These are phyloP conservation scores for Cephus nigrinus DNA, from an alignment of 2,888 invertebrate genomes.

Conservation along the genomic window DNA sequence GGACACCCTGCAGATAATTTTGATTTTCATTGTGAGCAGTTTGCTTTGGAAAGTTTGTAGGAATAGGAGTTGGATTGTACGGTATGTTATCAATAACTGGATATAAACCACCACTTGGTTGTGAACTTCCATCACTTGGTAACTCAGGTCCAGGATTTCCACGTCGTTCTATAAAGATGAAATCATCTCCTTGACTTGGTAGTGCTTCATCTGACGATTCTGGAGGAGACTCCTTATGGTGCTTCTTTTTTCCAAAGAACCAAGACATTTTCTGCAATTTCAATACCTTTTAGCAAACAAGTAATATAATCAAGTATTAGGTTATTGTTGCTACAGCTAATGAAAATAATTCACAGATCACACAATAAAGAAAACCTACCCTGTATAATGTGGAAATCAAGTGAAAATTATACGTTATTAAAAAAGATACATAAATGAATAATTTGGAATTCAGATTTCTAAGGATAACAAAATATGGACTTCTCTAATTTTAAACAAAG, in stretches of 20 bases:
- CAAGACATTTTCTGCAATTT: conserved; percentile 56
- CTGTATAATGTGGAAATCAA: neutral
- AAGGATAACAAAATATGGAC: neutral
- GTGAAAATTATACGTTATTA: neutral
- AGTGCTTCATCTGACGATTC: conserved; percentile 47
- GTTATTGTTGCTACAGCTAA: neutral
- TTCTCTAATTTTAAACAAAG: neutral
- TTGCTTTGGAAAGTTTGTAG: conserved; percentile 33
- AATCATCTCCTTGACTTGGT: conserved; percentile 41
- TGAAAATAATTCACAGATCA: neutral
- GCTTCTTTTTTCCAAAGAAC: conserved; percentile 61
- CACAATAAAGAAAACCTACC: neutral
- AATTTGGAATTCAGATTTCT: neutral
- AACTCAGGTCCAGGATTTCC: conserved; percentile 19
- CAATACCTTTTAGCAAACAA: neutral
- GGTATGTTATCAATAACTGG: conserved; percentile 37
- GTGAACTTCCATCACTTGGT: conserved; percentile 5
- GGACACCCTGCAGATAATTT: conserved; percentile 70
- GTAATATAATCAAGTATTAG: neutral
- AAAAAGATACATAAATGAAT: neutral
- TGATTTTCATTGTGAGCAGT: conserved; percentile 34
- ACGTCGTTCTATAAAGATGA: conserved; percentile 47
- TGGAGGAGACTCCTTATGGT: conserved; percentile 52
- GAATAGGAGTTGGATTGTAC: conserved; percentile 24
- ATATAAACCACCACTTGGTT: conserved; percentile 40